Evolutionary conservation across 2,113 vertebrate species (phyloP).

Genomic region (Rousettus leschenaultii): DNA sequence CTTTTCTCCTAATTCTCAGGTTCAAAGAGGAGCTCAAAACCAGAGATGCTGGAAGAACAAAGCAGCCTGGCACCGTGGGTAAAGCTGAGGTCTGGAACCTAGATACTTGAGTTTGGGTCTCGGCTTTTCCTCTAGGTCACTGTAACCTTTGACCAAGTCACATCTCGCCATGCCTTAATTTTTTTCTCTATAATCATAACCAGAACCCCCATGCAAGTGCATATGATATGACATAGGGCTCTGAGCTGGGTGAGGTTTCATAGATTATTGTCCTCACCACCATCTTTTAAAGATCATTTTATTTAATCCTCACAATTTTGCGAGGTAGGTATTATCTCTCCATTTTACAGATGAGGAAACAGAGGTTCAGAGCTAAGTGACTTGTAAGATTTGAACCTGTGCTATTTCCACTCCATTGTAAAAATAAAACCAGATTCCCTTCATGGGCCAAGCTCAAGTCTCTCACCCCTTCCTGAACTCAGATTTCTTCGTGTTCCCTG

Average conservation of each 20-base stretch:
- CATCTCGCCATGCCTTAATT: neutral
- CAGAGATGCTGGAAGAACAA: neutral
- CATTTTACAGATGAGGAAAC: conserved; percentile 24
- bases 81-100: neutral
- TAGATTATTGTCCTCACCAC: neutral
- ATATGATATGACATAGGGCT: neutral
- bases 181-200: neutral
- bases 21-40: neutral
- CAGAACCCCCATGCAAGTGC: neutral
- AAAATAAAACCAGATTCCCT: neutral
- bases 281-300: conserved; percentile 5
- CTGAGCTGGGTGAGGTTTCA: neutral
- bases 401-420: neutral
- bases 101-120: neutral
- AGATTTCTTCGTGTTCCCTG: neutral
- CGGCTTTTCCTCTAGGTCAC: neutral
- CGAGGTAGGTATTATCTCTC: neutral
- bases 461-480: neutral
- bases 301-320: neutral
- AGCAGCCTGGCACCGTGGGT: neutral
- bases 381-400: neutral
- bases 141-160: neutral
- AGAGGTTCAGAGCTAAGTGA: conserved; percentile 1
- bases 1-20: neutral
- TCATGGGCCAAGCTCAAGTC: neutral